Base-by-base conservation (phyloP, 2,888 invertebrate species). In the Fragum sueziense region DNA sequence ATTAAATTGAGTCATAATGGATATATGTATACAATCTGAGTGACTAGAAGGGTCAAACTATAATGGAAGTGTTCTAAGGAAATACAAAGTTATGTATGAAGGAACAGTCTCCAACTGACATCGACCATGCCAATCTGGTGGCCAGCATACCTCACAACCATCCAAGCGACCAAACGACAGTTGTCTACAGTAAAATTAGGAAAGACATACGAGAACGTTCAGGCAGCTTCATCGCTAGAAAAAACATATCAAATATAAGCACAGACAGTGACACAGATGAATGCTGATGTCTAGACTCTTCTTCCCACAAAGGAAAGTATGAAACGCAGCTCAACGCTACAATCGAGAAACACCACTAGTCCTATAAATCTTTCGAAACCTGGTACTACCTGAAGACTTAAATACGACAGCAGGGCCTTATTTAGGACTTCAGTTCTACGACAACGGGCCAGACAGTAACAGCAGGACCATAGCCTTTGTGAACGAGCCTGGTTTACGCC, bases 271-370 rank as follows among this genome's bases (percentile, higher is more conserved):
- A 11, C 57, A 57, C 25, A 57, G 57, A 57, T 57, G 57, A 3
- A 22, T 20, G 57, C 27, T 7, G 25, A 57, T 7, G 27, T 57
- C 25, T 25, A 57, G n/a, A n/a, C 27, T 3, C 25, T 57, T 2
- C 57, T 57, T 57, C 57, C 57, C n/a, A 57, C 57, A 57, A 25
- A 57, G 25, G 57, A 57, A 25, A 57, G 25, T 27, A 25, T 57
- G 4, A 57, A 57, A 27, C 22, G 25, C 6, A 57, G 27, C n/a
- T 57, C 57, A 25, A 27, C 57, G 57, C n/a, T 57, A 57, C 25
- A 22, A 25, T 9, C 14, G 47, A 47, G n/a, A 47, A n/a, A 47
- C 47, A 20, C 4, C 47, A 14, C 57, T 25, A 27, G 22, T 57
- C 25, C 27, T 25, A 7, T 25, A 57, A 14, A 57, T 25, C 57